phyloP scores from a whole-genome alignment of 1,140 invertebrate species.

The Oncopodura yosiiana region DNA sequence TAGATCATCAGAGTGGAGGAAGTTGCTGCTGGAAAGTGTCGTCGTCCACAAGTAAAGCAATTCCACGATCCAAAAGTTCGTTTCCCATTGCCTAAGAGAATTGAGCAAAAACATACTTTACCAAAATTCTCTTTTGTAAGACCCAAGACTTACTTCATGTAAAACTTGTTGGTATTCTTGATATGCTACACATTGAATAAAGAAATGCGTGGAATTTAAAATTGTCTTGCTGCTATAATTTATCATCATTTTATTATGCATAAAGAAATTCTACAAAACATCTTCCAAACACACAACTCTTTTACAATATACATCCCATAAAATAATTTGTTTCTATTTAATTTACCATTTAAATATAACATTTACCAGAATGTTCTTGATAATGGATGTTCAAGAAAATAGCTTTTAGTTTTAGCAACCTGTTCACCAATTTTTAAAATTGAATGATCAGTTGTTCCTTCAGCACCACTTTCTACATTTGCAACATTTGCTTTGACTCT shows the following conservation, averaged over 20 bases:
- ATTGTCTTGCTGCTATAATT: too few species aligned
- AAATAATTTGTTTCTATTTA: too few species aligned
- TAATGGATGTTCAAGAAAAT: conserved; percentile 54
- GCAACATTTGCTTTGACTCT: conserved; percentile 39
- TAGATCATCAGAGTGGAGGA: conserved; percentile 95
- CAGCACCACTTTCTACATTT: conserved; percentile 40
- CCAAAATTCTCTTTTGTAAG: conserved; percentile 74
- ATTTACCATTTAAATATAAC: too few species aligned
- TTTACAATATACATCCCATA: too few species aligned
- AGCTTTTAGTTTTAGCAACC: conserved; percentile 48
- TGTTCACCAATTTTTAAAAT: conserved; percentile 42
- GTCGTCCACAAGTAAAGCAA: conserved; percentile 90
- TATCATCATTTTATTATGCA: too few species aligned
- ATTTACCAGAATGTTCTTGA: conserved; percentile 42
- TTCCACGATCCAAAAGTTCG: conserved; percentile 94
- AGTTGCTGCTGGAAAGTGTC: conserved; percentile 74
- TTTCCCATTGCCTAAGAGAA: conserved; percentile 92
- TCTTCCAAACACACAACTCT: too few species aligned
- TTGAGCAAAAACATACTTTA: conserved; percentile 68
- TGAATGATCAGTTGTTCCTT: conserved; percentile 38
- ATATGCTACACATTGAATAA: too few species aligned
- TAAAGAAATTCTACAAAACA: too few species aligned
- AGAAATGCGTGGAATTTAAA: too few species aligned
- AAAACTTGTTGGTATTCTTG: conserved; percentile 42
- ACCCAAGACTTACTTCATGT: conserved; percentile 88